Evolutionary conservation across 2,113 vertebrate species (phyloP), one percentile per base, ranked within the genome.

Genomic region (Dicentrarchus labrax): DNA sequence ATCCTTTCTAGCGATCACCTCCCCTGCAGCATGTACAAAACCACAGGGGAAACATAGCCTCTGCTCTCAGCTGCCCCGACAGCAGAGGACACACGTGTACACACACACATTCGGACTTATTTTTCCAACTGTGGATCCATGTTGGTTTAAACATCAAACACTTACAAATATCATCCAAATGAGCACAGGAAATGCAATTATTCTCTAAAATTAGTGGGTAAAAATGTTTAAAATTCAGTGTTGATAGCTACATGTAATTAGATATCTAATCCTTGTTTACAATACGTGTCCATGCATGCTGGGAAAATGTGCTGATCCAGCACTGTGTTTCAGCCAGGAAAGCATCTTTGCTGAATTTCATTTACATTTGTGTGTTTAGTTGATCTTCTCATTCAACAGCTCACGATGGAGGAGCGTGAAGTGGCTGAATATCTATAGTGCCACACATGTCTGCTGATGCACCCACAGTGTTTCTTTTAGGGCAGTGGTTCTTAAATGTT

Each of bases 1-100:
- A 86, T 76, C 69, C 61, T 75, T 84, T 75, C 74, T 78, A 74
- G 85, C 72, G 22, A 86, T 79, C 84, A 70, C 73, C 77, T 72
- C 77, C 73, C 45, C 76, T 83, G 70, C 69, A 83, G 78, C 54
- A 64, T 69, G 75, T 36, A 47, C 6, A 61, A 78, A 92, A 76
- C 50, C 84, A 74, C 47, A 4, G 13, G 72, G 83, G 86, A 86
- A 59, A 70, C 36, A 1, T 4, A 22, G n/a, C 1, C 71, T 84
- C 65, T 57, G 56, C 71, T 81, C 10, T 61, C 80, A 50, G 45
- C 51, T 54, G 21, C 68, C 56, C 57, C 4, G 16, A 74, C 83
- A 90, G 78, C 76, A 82, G 86, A 93, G 82, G 89, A 88, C 86
- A 76, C 78, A 87, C 64, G 84, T 16, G 76, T 16, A 68, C 64